Evolutionary conservation across 1,140 invertebrate species (phyloP), one percentile per base, ranked within the genome.

Genomic region (Dreissena rostriformis): DNA sequence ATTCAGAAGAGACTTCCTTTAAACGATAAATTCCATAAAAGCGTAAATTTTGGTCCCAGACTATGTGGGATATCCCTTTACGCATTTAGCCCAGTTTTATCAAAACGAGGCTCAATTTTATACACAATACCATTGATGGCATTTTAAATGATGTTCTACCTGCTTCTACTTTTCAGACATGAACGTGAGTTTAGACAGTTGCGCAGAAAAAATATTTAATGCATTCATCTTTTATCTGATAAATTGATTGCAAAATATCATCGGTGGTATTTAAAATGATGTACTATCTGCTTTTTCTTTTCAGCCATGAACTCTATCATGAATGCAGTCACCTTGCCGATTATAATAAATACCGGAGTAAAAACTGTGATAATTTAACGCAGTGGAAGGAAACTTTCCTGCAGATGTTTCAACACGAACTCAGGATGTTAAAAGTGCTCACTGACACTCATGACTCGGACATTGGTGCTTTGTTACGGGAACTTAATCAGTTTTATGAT

Each of bases 311-410:
- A 39, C 22, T 70, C 0, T 70, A 70, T 70, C 67, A 70, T 70
- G 67, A 70, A 70, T 70, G 67, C 39, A 29, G 67, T 14, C 67
- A 70, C 39, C 67, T 70, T 29, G 67, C 29, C 14, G 67, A 70
- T 49, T 70, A 70, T 70, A 70, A 39, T 26, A n/a, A 26, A 17
- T 49, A 15, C 67, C 14, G 22, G 24, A n/a, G 19, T n/a, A 70
- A 49, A 49, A 70, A 70, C 39, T 70, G 26, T 70, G 39, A 70
- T 28, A 70, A 22, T n/a, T n/a, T 39, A 10, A 10, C 17, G 26
- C n/a, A 49, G 26, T 70, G 67, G 67, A 70, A 70, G 29, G 67
- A 70, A 1, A 70, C 10, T 39, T 70, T 70, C 17, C 22, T 70
- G 22, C 67, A 49, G 28, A 70, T 49, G 39, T 28, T 70, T n/a